Evolutionary conservation across 2,797 vertebrate species (phyloP).

Genomic region (Danio kyathit): DNA sequence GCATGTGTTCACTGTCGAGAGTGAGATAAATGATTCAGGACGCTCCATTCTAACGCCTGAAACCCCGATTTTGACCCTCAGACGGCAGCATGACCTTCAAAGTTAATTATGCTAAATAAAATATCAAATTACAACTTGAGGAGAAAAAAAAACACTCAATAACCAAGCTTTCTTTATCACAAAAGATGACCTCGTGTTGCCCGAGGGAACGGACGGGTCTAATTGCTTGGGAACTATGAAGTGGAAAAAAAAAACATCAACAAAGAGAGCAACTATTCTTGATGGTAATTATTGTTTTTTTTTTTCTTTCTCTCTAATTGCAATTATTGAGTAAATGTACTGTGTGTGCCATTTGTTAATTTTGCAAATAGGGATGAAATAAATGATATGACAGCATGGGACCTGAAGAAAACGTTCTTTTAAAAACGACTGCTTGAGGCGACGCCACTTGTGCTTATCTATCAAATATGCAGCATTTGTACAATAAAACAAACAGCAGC

Average conservation of each 20-base stretch:
- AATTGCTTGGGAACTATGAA: slow-evolving; percentile 14
- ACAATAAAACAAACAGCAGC: slow-evolving; percentile 9
- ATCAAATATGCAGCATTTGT: slow-evolving; percentile 19
- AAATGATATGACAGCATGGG: slow-evolving; percentile 43
- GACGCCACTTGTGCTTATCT: background rate
- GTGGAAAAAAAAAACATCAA: slow-evolving; percentile 4
- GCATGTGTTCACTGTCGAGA: slow-evolving; percentile 27
- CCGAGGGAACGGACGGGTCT: slow-evolving; percentile 34
- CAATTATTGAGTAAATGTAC: slow-evolving; percentile 51
- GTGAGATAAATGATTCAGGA: slow-evolving; percentile 67
- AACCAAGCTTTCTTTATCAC: slow-evolving; percentile 69
- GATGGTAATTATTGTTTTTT: slow-evolving; percentile 56
- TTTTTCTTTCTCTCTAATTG: slow-evolving; percentile 45
- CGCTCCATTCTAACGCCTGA: slow-evolving; percentile 56
- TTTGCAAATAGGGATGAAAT: slow-evolving; percentile 43
- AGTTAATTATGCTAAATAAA: slow-evolving; percentile 72
- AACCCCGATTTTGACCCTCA: slow-evolving; percentile 68
- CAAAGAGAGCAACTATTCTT: slow-evolving; percentile 47
- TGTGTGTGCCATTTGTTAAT: slow-evolving; percentile 40
- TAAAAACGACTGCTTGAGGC: slow-evolving; percentile 17
- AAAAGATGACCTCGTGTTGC: slow-evolving; percentile 59
- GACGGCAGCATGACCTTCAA: slow-evolving; percentile 75
- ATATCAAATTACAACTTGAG: background rate
- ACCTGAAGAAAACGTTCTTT: slow-evolving; percentile 13
- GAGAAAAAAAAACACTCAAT: slow-evolving; percentile 26